A percentile compares a stretch with the other conserved stretches of the same genome.
Conservation (phyloP, 2,113 vertebrate species). For the Eulemur rufifrons region DNA sequence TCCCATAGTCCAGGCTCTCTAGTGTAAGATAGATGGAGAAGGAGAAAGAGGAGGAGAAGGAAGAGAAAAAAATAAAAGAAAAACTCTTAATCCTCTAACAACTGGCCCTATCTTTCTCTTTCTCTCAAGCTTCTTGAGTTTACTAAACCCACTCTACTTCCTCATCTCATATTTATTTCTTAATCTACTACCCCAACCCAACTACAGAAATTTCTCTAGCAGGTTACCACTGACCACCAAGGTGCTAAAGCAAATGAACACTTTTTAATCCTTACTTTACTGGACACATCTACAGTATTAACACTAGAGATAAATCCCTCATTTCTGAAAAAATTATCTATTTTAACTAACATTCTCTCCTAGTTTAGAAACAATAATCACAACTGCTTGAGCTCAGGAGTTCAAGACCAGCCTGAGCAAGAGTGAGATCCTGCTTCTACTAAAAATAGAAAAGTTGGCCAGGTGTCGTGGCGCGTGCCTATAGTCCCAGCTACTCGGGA, state of each 20-base stretch:
- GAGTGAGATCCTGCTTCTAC: too few relatives aligned
- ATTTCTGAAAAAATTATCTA: neutral
- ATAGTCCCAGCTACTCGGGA: too few relatives aligned
- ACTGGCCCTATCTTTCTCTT: neutral
- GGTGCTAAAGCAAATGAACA: neutral
- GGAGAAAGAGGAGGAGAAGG: neutral
- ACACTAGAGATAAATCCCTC: neutral
- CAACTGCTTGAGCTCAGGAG: too few relatives aligned
- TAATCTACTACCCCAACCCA: neutral
- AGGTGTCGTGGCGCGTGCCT: too few relatives aligned
- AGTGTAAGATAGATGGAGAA: neutral
- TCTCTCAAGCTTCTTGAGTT: neutral
- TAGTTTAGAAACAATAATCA: neutral
- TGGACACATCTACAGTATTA: neutral
- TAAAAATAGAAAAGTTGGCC: too few relatives aligned
- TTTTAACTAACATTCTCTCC: neutral
- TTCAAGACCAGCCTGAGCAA: too few relatives aligned
- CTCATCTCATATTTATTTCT: neutral
- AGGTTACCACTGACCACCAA: neutral
- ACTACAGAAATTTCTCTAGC: slow-evolving; percentile 24
- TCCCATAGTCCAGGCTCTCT: neutral
- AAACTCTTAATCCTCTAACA: neutral
- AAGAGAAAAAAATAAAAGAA: neutral
- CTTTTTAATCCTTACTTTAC: neutral
- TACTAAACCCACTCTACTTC: neutral